Base-by-base conservation (phyloP, 2,113 vertebrate genomes). In the Anarhynchus alexandrinus region DNA sequence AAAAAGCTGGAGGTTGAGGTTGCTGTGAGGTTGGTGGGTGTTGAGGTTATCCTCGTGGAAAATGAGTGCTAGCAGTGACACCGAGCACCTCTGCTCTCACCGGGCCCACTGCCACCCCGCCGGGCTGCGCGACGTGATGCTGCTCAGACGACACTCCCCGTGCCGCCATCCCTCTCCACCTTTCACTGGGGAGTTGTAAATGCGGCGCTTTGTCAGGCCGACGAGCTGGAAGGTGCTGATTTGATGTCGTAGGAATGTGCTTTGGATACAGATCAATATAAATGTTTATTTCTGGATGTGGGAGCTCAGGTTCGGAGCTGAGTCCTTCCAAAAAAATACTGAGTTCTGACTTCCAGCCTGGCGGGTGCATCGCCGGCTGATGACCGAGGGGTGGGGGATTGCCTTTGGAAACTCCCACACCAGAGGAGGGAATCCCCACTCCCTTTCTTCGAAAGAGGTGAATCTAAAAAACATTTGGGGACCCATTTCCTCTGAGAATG, bases 321-420 rank as follows among this genome's bases (percentile, higher is more conserved):
- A 43, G 0, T 47, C 15, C 43, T 88, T 69, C 82, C 49, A 83
- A 36, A 54, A 77, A 47, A 49, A 61, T 36, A 76, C 4, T 0
- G 2, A 55, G 40, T 49, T 45, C 58, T 73, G 67, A 57, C 14
- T 36, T 42, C n/a, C 9, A 64, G 90, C 47, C 72, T 65, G 84
- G 65, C 0, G 2, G 25, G 42, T 64, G 47, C 34, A 23, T 51
- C 6, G 0, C 4, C 5, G 0, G 36, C 43, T 55, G 27, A 78
- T 14, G 83, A 71, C 36, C 6, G 5, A 54, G 43, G 55, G 20
- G 34, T 59, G 65, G 95, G 93, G 92, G 69, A 94, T 76, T 95
- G 83, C 88, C 92, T 88, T 10, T 8, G 86, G 96, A 89, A 97
- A 97, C 12, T 82, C 88, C 94, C 92, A 27, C 10, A 20, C 4